Evolutionary conservation across 1,140 invertebrate species (phyloP), one percentile per base, ranked within the genome.

Genomic region (Sipha flava): DNA sequence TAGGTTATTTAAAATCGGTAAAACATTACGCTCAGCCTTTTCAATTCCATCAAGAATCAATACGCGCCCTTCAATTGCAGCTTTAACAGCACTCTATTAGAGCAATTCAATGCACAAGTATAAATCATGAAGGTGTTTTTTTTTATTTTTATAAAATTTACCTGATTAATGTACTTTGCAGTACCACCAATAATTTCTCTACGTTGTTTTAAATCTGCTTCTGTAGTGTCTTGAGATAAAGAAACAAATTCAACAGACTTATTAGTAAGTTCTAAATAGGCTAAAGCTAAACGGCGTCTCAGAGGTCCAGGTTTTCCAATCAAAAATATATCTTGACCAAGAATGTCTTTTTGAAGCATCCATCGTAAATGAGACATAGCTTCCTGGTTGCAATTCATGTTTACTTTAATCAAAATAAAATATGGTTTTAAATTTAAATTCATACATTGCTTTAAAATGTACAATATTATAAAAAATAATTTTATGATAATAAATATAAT

Each of bases 1-100:
- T 34, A 99, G 88, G 88, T 99, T 99, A 87, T 99, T 99, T n/a
- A 99, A 85, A 49, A 99, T 93, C 54, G 97, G 97, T 57, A 99
- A 87, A 37, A 98, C 96, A 88, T 98, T 99, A 77, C 97, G 87
- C 85, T 99, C 97, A 0, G 96, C 96, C 85, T 98, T 98, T 87
- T 99, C 97, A 77, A 99, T 95, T 7, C 97, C 97, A 86, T 99
- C 97, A 29, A 99, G 87, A n/a, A 98, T 88, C 14, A 99, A 88
- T 34, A 98, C 89, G 79, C 96, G 88, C 1, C 96, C 96, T 86
- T 96, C 88, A 14, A 91, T 88, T 0, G 96, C 97, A 21, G 96
- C 96, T 83, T 92, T 88, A 0, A 98, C 96, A 34, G 96, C 96
- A 86, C 93, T 93, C 92, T 94, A 82, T 40, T 37, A 70, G 4